Evolutionary conservation across 2,888 invertebrate genomes (phyloP).

Genomic region (Timandra comae): DNA sequence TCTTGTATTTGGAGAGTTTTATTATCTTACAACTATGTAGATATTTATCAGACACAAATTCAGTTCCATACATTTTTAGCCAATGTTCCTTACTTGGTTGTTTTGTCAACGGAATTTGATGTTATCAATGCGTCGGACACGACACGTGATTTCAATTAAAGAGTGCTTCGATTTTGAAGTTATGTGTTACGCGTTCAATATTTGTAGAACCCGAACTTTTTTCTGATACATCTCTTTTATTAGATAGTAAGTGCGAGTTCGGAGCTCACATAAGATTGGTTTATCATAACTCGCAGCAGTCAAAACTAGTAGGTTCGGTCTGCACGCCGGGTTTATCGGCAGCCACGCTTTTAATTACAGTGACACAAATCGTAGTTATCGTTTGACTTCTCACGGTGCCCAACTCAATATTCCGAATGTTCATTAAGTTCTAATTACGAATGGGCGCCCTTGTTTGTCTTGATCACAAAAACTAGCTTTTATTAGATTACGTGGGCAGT

Average conservation of each 20-base stretch:
- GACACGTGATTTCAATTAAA: constrained; percentile 76
- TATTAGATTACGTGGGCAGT: constrained; percentile 76
- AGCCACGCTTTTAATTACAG: constrained; percentile 74
- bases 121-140: constrained; percentile 64
- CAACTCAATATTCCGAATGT: constrained; percentile 70
- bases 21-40: constrained; percentile 26
- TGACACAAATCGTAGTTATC: constrained; percentile 76
- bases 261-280: constrained; percentile 48
- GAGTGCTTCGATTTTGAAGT: constrained; percentile 60
- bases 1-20: too few relatives aligned
- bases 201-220: constrained; percentile 39
- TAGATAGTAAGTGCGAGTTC: constrained; percentile 22
- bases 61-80: too few relatives aligned
- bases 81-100: constrained; percentile 7
- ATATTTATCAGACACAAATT: too few relatives aligned
- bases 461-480: constrained; percentile 72
- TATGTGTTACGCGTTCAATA: constrained; percentile 51
- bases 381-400: constrained; percentile 72
- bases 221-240: constrained; percentile 22
- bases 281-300: constrained; percentile 53
- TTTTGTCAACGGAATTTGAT: constrained; percentile 41
- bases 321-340: constrained; percentile 66
- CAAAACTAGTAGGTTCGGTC: constrained; percentile 62
- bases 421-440: constrained; percentile 76
- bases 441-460: constrained; percentile 75